Evolutionary conservation across 2,797 vertebrate genomes (phyloP), one percentile per base, ranked within the genome.

Genomic region (Platyrinchus mystaceus): DNA sequence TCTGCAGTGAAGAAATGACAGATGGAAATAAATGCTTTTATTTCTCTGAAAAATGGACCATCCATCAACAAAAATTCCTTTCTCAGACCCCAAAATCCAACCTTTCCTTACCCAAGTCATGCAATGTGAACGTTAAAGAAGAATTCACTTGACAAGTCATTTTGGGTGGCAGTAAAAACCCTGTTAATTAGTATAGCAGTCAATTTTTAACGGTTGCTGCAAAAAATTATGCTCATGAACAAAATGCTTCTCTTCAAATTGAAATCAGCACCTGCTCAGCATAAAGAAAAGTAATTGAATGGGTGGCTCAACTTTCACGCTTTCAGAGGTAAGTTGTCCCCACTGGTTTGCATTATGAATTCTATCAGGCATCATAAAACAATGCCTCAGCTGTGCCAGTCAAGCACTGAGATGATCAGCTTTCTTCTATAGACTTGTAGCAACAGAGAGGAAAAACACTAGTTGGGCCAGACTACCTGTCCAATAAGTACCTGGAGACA

Each of bases 1-100:
- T 94, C 92, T 2, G 0, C 84, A 90, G 95, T 94, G 95, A 92
- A 95, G 81, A 81, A 90, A 95, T 87, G 97, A 96, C 95, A 94
- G 93, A 95, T 82, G 62, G 84, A 94, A 95, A 89, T 46, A 94
- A 93, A 94, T 88, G 59, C 7, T 92, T 91, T 94, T 88, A 93
- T 82, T 95, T 93, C 62, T 94, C 92, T 92, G 47, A 86, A 92
- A 95, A 91, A 55, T 28, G 68, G 83, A 93, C 68, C 50, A 77
- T 17, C 3, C 17, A 64, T 89, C 79, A 93, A 86, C 71, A 95
- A 74, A 94, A 86, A 56, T 47, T 20, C 13, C 76, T 79, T 52
- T 73, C 24, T 79, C 37, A 10, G 1, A 21, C 30, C 43, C 14
- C 37, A 34, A 75, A 91, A 82, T 71, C 39, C 79, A 93, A 50